A percentile compares a stretch with the other conserved stretches of the same genome.
Conservation (phyloP, 2,888 invertebrate species). For the Tupiocoris notatus region DNA sequence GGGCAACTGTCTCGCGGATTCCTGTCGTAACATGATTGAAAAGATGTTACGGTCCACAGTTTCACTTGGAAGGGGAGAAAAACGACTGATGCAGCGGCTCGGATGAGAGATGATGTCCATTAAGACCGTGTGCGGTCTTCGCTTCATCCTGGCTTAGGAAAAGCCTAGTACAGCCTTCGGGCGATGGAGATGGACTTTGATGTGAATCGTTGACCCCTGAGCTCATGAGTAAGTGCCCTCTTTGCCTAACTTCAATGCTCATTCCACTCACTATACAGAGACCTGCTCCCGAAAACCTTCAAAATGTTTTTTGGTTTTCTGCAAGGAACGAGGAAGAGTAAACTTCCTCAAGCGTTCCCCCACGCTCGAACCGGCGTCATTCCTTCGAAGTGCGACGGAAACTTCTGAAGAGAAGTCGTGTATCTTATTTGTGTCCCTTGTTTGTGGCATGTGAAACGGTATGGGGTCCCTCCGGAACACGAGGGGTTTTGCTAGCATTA, state of each 20-base stretch:
- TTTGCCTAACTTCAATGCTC: neutral
- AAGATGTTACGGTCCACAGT: conserved; percentile 11
- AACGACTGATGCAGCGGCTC: too few relatives aligned
- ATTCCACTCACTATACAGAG: neutral
- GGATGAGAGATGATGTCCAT: conserved; percentile 2
- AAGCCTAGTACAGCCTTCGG: neutral
- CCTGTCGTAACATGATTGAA: conserved; percentile 17
- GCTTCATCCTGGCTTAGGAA: neutral
- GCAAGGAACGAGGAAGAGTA: too few relatives aligned
- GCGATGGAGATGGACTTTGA: conserved; percentile 4
- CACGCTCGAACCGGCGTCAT: too few relatives aligned
- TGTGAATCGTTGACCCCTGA: conserved; percentile 12
- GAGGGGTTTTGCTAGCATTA: conserved; percentile 8
- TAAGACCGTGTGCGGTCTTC: neutral
- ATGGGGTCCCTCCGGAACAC: neutral
- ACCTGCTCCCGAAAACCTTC: neutral
- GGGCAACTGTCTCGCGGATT: neutral
- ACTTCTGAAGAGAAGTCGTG: conserved; percentile 31
- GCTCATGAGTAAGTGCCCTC: neutral
- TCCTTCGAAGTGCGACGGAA: neutral
- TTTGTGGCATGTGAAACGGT: conserved; percentile 22
- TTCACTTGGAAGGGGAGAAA: neutral
- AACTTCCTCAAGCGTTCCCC: too few relatives aligned
- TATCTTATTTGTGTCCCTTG: conserved; percentile 34
- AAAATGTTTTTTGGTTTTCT: neutral